Base-by-base conservation (phyloP, 2,113 vertebrate genomes). In the Rana temporaria region DNA sequence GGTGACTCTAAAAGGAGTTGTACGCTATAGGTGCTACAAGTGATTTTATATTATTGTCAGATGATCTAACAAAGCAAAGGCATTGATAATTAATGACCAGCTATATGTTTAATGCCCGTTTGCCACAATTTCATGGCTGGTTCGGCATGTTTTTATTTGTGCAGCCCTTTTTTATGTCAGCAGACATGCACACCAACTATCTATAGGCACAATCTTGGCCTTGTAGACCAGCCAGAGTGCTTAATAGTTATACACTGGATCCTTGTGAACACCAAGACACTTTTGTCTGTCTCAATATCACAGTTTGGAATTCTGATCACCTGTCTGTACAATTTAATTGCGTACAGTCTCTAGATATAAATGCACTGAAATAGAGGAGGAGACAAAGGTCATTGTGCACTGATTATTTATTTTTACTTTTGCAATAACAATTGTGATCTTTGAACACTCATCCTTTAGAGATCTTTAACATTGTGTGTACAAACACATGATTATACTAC, bases 381-480 rank as follows among this genome's bases (percentile, higher is more conserved):
- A n/a, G 30, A 14, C 70, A 53, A 24, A 22, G 38, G 59, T 52
- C 38, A 56, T 32, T 56, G 48, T 73, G 79, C 69, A 73, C 79
- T 81, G 79, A 81, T 73, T 81, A 81, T 81, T 81, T 81, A 81
- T 81, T 73, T 64, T 17, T 56, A 32, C 38, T 18, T 67, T 73
- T 56, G 72, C 24, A 34, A 15, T 81, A 55, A 81, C 69, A 56
- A 14, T 16, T 81, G 56, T 81, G 59, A 73, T 81, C 62, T 63
- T 73, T 62, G 59, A 16, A n/a, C 38, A 66, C 82, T 34, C 63
- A 83, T 64, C 26, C 3, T 56, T 6, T 24, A 62, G 62, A 63
- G 57, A 60, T 12, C 38, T n/a, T n/a, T 17, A 18, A 74, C 6
- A 34, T 26, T 15, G 34, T 57, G 20, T 62, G 11, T 73, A 20